These are phyloP conservation scores for Nanger granti DNA, from an alignment of 2,113 vertebrate species.

Conservation along the genomic window DNA sequence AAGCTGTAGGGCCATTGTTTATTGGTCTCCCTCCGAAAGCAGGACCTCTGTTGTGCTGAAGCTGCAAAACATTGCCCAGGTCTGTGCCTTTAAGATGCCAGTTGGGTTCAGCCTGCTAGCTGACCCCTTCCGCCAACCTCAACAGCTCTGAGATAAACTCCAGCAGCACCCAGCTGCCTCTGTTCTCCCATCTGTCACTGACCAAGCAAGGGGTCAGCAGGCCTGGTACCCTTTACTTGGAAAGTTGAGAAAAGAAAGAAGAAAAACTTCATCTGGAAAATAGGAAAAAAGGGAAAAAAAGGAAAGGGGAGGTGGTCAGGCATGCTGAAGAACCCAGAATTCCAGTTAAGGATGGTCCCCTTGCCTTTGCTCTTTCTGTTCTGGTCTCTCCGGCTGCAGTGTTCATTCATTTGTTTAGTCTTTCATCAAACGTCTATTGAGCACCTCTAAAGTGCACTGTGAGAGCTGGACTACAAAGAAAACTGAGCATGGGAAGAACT, in stretches of 20 bases:
- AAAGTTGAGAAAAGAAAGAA: neutral
- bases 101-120: neutral
- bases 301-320: neutral
- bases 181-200: slow-evolving; percentile 2
- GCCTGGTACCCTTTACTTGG: neutral
- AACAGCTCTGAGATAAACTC: neutral
- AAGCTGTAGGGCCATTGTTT: slow-evolving; percentile 41
- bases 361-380: neutral
- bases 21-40: slow-evolving; percentile 38
- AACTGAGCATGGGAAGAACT: neutral
- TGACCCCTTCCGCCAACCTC: neutral
- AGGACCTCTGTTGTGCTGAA: slow-evolving; percentile 48
- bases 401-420: neutral
- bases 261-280: neutral
- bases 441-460: neutral
- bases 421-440: neutral
- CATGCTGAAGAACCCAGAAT: neutral
- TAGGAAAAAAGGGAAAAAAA: fast-evolving
- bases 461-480: neutral
- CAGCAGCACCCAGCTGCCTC: neutral
- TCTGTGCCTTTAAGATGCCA: neutral
- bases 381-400: neutral
- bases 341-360: fast-evolving
- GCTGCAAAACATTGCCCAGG: neutral
- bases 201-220: neutral